Conservation (phyloP, 1,140 invertebrate genomes). For the Caligus rogercresseyi region DNA sequence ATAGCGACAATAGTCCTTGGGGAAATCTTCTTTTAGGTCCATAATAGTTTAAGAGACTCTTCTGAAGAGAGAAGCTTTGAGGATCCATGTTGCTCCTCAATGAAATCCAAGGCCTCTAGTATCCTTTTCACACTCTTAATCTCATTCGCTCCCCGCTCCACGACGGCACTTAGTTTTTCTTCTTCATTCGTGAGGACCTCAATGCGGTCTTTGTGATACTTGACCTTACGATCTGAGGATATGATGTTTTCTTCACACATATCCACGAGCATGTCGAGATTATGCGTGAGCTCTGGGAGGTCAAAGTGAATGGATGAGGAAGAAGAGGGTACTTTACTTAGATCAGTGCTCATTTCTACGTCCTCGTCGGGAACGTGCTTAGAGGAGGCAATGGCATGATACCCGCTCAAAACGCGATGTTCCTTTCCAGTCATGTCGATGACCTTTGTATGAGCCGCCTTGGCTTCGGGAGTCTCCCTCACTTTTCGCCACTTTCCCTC, state of each 20-base stretch:
- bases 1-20: conserved; percentile 36
- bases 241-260: conserved; percentile 91
- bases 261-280: conserved; percentile 73
- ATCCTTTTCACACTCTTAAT: conserved; percentile 58
- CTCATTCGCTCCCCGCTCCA: conserved; percentile 51
- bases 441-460: conserved; percentile 63
- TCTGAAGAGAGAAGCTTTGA: not conserved
- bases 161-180: conserved; percentile 44
- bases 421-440: conserved; percentile 97
- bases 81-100: conserved; percentile 59
- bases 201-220: conserved; percentile 53
- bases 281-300: conserved; percentile 76
- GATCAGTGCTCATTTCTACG: conserved; percentile 22
- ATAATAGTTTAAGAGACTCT: conserved; percentile 46
- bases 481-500: conserved; percentile 35
- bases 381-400: conserved; percentile 59
- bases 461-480: conserved; percentile 15
- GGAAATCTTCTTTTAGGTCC: conserved; percentile 42
- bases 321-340: not conserved
- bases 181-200: conserved; percentile 60
- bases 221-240: conserved; percentile 57
- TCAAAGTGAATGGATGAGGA: conserved; percentile 32
- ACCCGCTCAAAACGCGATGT: conserved; percentile 76
- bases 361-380: conserved; percentile 40
- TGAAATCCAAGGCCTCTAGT: conserved; percentile 64